Evolutionary conservation across 2,113 vertebrate genomes (phyloP), one percentile per base, ranked within the genome.

Genomic region (Phaetusa simplex): DNA sequence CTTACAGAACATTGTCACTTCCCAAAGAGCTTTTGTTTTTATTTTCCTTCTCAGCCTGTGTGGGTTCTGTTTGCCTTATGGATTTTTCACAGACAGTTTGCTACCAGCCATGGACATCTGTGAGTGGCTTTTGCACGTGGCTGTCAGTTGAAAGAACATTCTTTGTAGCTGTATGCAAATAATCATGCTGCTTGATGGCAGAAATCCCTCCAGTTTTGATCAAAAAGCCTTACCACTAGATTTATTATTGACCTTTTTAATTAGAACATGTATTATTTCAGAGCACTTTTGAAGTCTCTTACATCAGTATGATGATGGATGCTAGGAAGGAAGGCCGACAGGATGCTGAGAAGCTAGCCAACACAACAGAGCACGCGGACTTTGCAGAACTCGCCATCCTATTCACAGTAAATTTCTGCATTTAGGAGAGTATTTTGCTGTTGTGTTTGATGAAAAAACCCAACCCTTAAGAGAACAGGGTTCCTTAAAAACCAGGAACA

Each of bases 1-100:
- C 80, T 92, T 56, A 84, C 40, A 94, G 92, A 90, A 76, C 36
- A 85, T 64, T 90, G 88, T 86, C 95, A 95, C 90, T 94, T 93
- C 82, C 92, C 79, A 62, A 92, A 86, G 79, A 86, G 55, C 47
- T 86, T 88, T 88, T 92, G 65, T 79, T 97, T 97, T 89, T 81
- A 84, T 95, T 92, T 92, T 93, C 34, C 69, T 94, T 80, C 81
- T 91, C 81, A 64, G 94, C 17, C 77, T 91, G 61, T 86, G 94
- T 91, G 91, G 56, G 65, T 96, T 93, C 86, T 87, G 61, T 67
- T 79, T 95, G 92, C 82, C 77, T 79, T 64, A 82, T 21, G 65
- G 80, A 91, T 66, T 92, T 94, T 94, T 94, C 83, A 87, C 56
- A 93, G 74, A 62, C 30, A 78, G 67, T 81, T 83, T 90, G 50